A percentile compares a stretch with the other conserved stretches of the same genome.
Conservation (phyloP, 37 sponge, comb jelly and placozoan species). For the Aphrocallistes beatrix region DNA sequence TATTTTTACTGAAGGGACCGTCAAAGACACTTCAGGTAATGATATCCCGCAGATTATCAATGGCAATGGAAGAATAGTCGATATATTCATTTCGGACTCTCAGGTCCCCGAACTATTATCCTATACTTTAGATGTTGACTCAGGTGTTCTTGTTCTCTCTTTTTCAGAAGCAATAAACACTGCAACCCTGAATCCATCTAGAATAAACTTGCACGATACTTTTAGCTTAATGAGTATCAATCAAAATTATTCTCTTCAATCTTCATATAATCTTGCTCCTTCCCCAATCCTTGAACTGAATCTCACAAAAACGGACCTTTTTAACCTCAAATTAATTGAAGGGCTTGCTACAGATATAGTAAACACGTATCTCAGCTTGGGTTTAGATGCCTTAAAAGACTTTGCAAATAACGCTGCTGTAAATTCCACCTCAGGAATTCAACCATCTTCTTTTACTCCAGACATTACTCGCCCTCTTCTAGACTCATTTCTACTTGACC, state of each 20-base stretch:
- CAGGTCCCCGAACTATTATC: conserved; percentile 31
- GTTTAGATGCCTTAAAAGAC: not conserved
- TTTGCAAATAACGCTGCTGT: conserved; percentile 20
- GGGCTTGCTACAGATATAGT: conserved; percentile 67
- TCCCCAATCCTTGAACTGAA: not conserved
- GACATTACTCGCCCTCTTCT: conserved; percentile 47
- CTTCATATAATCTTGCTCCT: not conserved
- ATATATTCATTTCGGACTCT: not conserved
- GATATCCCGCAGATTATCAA: conserved; percentile 18
- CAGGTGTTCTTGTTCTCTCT: conserved; percentile 51
- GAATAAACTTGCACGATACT: not conserved
- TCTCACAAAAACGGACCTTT: not conserved
- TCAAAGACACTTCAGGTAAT: conserved; percentile 47
- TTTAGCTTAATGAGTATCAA: not conserved
- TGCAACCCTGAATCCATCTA: not conserved
- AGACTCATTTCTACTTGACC: conserved; percentile 36
- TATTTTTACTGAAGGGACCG: conserved; percentile 39
- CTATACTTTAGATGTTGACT: conserved; percentile 62
- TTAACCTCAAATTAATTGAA: conserved; percentile 10
- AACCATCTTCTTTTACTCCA: not conserved
- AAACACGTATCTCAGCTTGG: conserved; percentile 49
- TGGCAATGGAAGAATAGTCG: not conserved
- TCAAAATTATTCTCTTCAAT: not conserved
- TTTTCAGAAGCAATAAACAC: conserved; percentile 59
- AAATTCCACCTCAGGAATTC: conserved; percentile 45